phyloP scores from a whole-genome alignment of 2,888 invertebrate genomes.

The Scotopteryx bipunctaria region DNA sequence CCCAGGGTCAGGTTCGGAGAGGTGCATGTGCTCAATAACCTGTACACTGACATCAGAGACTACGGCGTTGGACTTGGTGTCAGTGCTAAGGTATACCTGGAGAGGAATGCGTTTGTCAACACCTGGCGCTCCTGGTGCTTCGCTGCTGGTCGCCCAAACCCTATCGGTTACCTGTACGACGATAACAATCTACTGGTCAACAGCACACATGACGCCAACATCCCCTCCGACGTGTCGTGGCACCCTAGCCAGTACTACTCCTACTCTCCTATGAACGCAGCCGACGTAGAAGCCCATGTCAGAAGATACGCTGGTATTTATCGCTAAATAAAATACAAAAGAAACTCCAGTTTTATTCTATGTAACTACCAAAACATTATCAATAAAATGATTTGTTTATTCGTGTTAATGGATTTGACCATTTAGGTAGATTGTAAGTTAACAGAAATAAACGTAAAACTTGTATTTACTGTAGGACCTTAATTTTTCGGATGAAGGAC shows the following conservation, averaged over 20 bases:
- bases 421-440: too few species aligned
- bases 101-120: constrained; percentile 26
- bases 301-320: constrained; percentile 18
- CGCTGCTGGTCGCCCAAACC: background rate
- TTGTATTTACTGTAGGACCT: too few species aligned
- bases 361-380: too few species aligned
- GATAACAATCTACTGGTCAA: constrained; percentile 16
- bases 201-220: constrained; percentile 1
- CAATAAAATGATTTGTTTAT: too few species aligned
- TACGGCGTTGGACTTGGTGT: constrained; percentile 25
- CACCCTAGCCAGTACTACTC: constrained; percentile 14
- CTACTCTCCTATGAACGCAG: constrained; percentile 8
- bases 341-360: too few species aligned
- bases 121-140: constrained; percentile 10
- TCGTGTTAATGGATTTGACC: too few species aligned
- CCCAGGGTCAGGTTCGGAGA: constrained; percentile 25
- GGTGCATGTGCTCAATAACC: constrained; percentile 22
- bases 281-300: constrained; percentile 18
- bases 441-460: too few species aligned
- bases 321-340: too few species aligned
- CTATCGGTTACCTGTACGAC: constrained; percentile 9
- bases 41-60: constrained; percentile 21
- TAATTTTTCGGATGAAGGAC: too few species aligned
- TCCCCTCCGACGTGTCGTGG: constrained; percentile 13
- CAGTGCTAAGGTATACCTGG: constrained; percentile 11